Conservation (phyloP, 2,113 vertebrate genomes). For the Neolamprologus kungweensis region DNA sequence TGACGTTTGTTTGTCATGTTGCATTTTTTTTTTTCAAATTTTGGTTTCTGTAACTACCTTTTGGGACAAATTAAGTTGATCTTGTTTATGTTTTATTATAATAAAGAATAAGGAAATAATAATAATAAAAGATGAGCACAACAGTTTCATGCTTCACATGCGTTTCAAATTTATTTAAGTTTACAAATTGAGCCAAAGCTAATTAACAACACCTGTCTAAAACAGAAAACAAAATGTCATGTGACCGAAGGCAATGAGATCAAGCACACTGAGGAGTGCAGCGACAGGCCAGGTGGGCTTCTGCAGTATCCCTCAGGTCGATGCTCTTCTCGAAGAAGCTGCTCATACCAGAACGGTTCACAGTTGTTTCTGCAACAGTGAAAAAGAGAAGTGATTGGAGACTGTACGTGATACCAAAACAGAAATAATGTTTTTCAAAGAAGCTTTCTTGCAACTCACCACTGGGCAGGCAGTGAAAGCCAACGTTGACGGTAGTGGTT, state of each 20-base stretch:
- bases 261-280: slow-evolving; percentile 47
- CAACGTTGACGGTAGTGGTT: slow-evolving; percentile 43
- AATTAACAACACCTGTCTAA: background rate
- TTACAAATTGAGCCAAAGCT: background rate
- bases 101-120: background rate
- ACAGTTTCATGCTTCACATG: background rate
- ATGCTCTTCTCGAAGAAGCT: slow-evolving; percentile 49
- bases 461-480: slow-evolving; percentile 67
- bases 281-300: slow-evolving; percentile 60
- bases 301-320: slow-evolving; percentile 45
- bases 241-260: background rate
- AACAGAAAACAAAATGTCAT: background rate
- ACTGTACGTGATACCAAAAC: background rate
- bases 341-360: slow-evolving; percentile 3
- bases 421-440: background rate
- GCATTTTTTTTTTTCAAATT: background rate
- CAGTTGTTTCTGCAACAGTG: slow-evolving; percentile 37
- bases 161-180: slow-evolving; percentile 16
- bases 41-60: background rate
- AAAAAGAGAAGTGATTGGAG: background rate
- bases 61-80: background rate
- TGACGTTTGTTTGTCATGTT: background rate
- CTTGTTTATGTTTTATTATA: background rate
- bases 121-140: background rate
- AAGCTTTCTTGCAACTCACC: slow-evolving; percentile 52